These are phyloP conservation scores for Catalaphyllia jardinei DNA, from an alignment of 64 coral and sea anemone species.

Conservation along the genomic window DNA sequence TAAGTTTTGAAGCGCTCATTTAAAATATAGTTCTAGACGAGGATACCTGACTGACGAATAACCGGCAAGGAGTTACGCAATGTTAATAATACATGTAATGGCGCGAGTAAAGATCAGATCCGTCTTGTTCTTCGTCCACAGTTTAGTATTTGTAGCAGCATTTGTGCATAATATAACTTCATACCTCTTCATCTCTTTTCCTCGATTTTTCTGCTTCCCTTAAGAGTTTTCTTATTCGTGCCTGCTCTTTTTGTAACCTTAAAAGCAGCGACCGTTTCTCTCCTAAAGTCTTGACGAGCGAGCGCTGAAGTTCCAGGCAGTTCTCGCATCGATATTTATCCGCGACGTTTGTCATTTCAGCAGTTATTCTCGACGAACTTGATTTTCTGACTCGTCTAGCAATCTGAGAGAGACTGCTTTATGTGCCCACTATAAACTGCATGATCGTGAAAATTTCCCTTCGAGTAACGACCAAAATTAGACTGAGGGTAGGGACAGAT, in stretches of 20 bases:
- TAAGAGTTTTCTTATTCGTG: conserved; percentile 60
- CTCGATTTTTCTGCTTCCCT: conserved; percentile 59
- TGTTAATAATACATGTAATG: no score
- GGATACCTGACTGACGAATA: no score
- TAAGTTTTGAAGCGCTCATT: no score
- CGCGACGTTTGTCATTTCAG: not conserved
- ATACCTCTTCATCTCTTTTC: conserved; percentile 37
- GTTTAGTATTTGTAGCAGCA: not conserved
- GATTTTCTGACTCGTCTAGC: not conserved
- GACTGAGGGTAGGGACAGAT: no score
- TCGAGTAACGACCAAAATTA: no score
- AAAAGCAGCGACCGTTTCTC: conserved; percentile 85
- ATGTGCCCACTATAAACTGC: not conserved
- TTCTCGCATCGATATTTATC: conserved; percentile 52
- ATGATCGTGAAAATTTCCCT: no score
- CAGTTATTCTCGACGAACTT: not conserved
- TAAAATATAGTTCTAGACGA: no score
- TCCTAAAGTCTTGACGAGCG: conserved; percentile 69
- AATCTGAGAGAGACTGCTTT: not conserved
- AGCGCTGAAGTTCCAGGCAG: conserved; percentile 73
- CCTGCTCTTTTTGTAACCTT: conserved; percentile 78
- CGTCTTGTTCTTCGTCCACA: not conserved
- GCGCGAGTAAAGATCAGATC: no score
- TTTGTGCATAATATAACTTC: conserved; percentile 12
- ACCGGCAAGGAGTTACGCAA: not conserved